Evolutionary conservation across 1,140 invertebrate genomes (phyloP).

Genomic region (Drosophila suzukii): DNA sequence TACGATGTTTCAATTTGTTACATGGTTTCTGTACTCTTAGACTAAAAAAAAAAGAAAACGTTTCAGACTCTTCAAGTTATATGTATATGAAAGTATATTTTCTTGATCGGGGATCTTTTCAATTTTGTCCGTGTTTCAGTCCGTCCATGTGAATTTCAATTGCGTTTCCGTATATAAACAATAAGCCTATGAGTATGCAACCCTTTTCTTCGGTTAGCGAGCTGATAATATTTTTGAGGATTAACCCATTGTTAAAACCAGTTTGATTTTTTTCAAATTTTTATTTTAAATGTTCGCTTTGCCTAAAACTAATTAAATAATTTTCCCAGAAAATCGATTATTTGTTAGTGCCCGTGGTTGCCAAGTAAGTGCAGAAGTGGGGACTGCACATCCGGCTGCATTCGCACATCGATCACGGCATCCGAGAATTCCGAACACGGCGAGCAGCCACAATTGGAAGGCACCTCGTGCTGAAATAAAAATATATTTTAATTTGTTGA

Average conservation of each 20-base stretch:
- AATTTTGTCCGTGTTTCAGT: too few species aligned
- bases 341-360: conserved; percentile 2
- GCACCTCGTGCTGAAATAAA: conserved; percentile 66
- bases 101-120: too few species aligned
- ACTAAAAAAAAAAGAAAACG: too few species aligned
- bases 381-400: conserved; percentile 38
- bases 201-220: background rate
- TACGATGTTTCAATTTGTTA: background rate
- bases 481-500: background rate
- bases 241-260: too few species aligned
- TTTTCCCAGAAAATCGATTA: background rate
- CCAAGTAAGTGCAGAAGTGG: conserved; percentile 54
- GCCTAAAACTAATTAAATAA: conserved; percentile 11
- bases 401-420: conserved; percentile 53
- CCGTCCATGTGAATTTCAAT: too few species aligned
- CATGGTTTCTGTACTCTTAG: background rate
- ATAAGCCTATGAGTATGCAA: background rate
- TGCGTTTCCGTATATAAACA: background rate
- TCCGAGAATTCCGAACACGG: conserved; percentile 59
- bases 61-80: too few species aligned
- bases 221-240: too few species aligned
- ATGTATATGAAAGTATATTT: too few species aligned
- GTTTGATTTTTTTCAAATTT: conserved; percentile 3
- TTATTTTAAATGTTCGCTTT: conserved; percentile 12
- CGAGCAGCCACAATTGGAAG: conserved; percentile 64